A percentile compares a stretch with the other conserved stretches of the same genome.
Conservation (phyloP, 1,140 invertebrate species). For the Yoshiicerus persimilis region DNA sequence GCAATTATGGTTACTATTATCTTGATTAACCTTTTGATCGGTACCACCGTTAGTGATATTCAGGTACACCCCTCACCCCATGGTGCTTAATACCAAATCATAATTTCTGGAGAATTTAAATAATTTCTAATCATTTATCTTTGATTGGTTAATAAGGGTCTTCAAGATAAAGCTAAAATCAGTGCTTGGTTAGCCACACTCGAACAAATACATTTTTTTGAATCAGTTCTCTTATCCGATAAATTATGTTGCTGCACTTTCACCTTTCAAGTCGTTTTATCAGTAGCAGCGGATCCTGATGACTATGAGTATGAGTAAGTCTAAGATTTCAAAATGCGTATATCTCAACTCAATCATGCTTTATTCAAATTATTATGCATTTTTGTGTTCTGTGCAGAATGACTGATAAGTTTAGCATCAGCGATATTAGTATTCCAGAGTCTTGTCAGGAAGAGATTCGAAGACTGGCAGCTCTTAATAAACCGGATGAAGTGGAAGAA, state of each 20-base stretch:
- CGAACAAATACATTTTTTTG: slow-evolving; percentile 33
- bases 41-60: slow-evolving; percentile 52
- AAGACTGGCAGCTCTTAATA: background rate
- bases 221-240: slow-evolving; percentile 25
- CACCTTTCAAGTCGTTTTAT: background rate
- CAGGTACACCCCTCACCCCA: slow-evolving; percentile 41
- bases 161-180: slow-evolving; percentile 15
- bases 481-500: background rate
- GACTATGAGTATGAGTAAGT: background rate
- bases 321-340: too few species aligned
- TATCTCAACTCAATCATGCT: too few species aligned
- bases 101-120: background rate
- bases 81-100: background rate
- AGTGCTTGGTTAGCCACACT: background rate
- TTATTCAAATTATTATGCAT: too few species aligned
- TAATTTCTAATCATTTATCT: background rate
- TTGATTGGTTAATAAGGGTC: slow-evolving; percentile 7
- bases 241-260: background rate
- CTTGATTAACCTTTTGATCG: slow-evolving; percentile 53
- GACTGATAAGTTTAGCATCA: background rate
- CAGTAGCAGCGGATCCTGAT: background rate
- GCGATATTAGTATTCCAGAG: background rate
- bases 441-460: background rate
- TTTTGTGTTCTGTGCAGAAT: background rate
- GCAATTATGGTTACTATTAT: slow-evolving; percentile 53